Percentiles rank a stretch among this genome's conserved stretches.
phyloP scores from a whole-genome alignment of 1,140 invertebrate species.

The Nasonia vitripennis region DNA sequence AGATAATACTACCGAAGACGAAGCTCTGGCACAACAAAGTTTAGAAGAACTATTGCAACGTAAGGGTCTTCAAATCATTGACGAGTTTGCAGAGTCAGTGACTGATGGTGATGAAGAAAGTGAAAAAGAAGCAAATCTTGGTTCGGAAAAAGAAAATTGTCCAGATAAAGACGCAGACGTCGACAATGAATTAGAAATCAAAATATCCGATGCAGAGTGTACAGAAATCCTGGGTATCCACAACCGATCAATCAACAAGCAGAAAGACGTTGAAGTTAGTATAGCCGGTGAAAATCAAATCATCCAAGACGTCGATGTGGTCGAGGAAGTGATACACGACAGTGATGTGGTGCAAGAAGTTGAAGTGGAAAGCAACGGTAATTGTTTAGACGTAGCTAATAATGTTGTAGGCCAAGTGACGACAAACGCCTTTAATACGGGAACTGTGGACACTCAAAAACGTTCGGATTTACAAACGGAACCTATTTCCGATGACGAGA shows the following conservation, averaged over 20 bases:
- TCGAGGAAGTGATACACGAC: slow-evolving; percentile 55
- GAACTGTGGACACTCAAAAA: slow-evolving; percentile 4
- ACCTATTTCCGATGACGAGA: slow-evolving; percentile 51
- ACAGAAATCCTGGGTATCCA: slow-evolving; percentile 36
- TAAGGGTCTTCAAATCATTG: slow-evolving; percentile 55
- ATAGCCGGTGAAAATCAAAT: slow-evolving; percentile 4
- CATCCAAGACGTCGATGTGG: slow-evolving; percentile 29
- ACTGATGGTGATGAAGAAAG: slow-evolving; percentile 42
- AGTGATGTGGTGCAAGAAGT: slow-evolving; percentile 24
- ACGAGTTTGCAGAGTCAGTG: slow-evolving; percentile 54
- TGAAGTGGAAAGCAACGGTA: slow-evolving; percentile 49
- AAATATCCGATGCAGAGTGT: slow-evolving; percentile 41
- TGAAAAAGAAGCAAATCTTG: slow-evolving; percentile 35
- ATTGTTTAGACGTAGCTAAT: slow-evolving; percentile 51
- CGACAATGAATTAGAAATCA: slow-evolving; percentile 20
- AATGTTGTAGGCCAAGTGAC: slow-evolving; percentile 38
- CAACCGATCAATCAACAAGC: slow-evolving; percentile 5
- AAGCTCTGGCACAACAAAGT: slow-evolving; percentile 46
- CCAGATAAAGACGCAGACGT: neutral
- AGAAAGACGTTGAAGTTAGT: neutral
- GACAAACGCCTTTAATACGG: slow-evolving; percentile 24
- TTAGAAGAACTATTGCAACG: slow-evolving; percentile 55
- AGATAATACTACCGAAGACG: slow-evolving; percentile 38
- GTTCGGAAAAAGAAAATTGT: slow-evolving; percentile 24
- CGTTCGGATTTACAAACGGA: slow-evolving; percentile 46